Conservation (phyloP, 1,140 invertebrate genomes). For the Nomia melanderi region DNA sequence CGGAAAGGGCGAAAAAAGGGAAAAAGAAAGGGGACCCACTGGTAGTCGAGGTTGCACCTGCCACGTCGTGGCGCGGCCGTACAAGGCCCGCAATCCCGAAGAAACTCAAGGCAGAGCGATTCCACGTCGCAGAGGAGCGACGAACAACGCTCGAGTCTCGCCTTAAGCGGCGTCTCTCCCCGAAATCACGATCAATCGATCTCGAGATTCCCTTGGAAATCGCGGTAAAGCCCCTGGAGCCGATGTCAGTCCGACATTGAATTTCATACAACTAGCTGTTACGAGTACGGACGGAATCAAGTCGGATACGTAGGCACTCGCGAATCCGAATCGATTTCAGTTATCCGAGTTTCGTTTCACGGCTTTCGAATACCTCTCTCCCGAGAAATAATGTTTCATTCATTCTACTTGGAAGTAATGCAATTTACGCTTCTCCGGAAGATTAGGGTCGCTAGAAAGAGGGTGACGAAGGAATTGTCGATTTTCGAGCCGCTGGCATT, state of each 20-base stretch:
- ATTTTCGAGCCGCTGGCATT: too few relatives aligned
- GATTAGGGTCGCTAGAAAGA: too few relatives aligned
- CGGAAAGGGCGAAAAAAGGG: slow-evolving; percentile 64
- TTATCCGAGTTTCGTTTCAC: too few relatives aligned
- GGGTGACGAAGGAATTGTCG: too few relatives aligned
- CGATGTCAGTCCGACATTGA: slow-evolving; percentile 47
- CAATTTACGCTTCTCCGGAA: too few relatives aligned
- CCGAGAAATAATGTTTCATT: too few relatives aligned
- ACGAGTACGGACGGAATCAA: too few relatives aligned
- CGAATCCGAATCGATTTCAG: slow-evolving; percentile 8
- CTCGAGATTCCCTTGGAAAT: slow-evolving; percentile 36
- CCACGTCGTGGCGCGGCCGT: slow-evolving; percentile 73
- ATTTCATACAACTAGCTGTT: slow-evolving; percentile 46
- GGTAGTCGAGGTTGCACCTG: slow-evolving; percentile 74
- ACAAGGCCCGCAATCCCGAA: slow-evolving; percentile 75
- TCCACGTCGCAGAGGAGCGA: slow-evolving; percentile 53
- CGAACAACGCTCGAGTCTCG: slow-evolving; percentile 69
- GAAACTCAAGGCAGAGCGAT: slow-evolving; percentile 54
- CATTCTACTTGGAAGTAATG: too few relatives aligned
- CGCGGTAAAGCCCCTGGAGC: slow-evolving; percentile 8
- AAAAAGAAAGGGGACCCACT: slow-evolving; percentile 62
- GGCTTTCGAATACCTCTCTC: too few relatives aligned
- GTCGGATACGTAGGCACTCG: too few relatives aligned
- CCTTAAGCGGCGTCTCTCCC: slow-evolving; percentile 69
- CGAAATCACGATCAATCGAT: slow-evolving; percentile 62